Evolutionary conservation across 2,888 invertebrate species (phyloP).

Genomic region (Apamea monoglypha): DNA sequence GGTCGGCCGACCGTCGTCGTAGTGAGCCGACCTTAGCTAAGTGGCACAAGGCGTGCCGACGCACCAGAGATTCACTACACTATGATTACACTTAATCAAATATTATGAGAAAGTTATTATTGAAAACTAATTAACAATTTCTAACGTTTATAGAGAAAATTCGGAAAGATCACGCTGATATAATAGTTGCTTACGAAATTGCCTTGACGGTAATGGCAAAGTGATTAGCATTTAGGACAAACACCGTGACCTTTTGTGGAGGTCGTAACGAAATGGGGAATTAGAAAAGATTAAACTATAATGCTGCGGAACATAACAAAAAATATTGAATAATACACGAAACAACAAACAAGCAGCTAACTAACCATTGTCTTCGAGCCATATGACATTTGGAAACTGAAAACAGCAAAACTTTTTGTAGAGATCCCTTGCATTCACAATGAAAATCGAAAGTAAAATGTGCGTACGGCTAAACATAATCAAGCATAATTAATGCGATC

Average conservation of each 20-base stretch:
- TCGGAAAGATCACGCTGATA: conserved; percentile 43
- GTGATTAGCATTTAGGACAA: conserved; percentile 79
- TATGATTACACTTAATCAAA: conserved; percentile 61
- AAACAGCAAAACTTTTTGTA: conserved; percentile 13
- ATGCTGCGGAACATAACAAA: conserved; percentile 23
- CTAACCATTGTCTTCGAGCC: conserved; percentile 20
- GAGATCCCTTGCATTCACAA: conserved; percentile 25
- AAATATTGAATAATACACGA: conserved; percentile 33
- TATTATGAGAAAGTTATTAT: conserved; percentile 52
- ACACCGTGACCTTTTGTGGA: conserved; percentile 76
- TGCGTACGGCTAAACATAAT: conserved; percentile 55
- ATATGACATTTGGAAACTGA: conserved; percentile 17
- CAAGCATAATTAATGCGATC: conserved; percentile 68
- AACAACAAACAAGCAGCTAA: conserved; percentile 20
- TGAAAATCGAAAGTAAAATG: conserved; percentile 52
- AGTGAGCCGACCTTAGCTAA: conserved; percentile 70
- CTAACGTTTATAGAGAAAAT: conserved; percentile 53
- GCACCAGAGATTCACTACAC: conserved; percentile 52
- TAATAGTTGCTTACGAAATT: conserved; percentile 61
- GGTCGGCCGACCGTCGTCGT: conserved; percentile 62
- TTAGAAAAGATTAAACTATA: conserved; percentile 54
- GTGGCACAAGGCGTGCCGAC: conserved; percentile 73
- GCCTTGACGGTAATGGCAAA: conserved; percentile 74
- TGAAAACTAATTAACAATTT: conserved; percentile 60
- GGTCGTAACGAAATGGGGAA: conserved; percentile 66